Percentiles rank a stretch among this genome's conserved stretches.
Evolutionary conservation across 2,888 invertebrate genomes (phyloP).

Genomic region (Chesias legatella): DNA sequence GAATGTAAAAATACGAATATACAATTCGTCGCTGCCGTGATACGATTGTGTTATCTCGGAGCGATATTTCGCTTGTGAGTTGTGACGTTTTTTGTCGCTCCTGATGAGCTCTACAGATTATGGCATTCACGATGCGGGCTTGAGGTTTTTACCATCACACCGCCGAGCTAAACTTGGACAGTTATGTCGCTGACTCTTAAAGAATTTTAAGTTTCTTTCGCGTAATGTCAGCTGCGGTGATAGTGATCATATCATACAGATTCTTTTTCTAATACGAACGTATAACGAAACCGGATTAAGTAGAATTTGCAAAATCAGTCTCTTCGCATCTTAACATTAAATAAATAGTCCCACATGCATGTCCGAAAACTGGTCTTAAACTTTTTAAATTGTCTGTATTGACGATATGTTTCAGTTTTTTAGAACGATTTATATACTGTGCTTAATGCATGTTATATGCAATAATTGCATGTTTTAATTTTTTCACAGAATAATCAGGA

Average conservation of each 20-base stretch:
- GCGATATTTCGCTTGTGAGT: constrained; percentile 57
- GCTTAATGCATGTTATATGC: no score
- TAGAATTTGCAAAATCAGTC: neutral
- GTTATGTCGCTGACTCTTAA: constrained; percentile 51
- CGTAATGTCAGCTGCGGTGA: constrained; percentile 34
- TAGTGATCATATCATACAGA: constrained; percentile 31
- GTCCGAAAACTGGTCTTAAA: no score
- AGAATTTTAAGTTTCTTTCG: constrained; percentile 46
- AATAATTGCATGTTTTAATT: no score
- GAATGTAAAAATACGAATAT: constrained; percentile 32
- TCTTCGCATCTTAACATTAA: no score
- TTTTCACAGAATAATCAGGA: no score
- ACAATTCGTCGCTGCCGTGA: constrained; percentile 28
- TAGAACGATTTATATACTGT: no score
- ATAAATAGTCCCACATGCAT: no score
- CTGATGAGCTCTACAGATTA: constrained; percentile 56
- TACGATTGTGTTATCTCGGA: constrained; percentile 45
- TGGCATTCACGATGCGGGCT: constrained; percentile 56
- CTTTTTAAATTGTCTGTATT: no score
- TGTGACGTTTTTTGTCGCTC: constrained; percentile 60
- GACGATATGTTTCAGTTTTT: no score
- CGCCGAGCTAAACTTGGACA: constrained; percentile 48
- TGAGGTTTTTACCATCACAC: constrained; percentile 54
- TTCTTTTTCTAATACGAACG: constrained; percentile 2
- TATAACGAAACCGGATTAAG: constrained; percentile 3